Conservation (phyloP, 2,113 vertebrate genomes). For the Geococcyx californianus region DNA sequence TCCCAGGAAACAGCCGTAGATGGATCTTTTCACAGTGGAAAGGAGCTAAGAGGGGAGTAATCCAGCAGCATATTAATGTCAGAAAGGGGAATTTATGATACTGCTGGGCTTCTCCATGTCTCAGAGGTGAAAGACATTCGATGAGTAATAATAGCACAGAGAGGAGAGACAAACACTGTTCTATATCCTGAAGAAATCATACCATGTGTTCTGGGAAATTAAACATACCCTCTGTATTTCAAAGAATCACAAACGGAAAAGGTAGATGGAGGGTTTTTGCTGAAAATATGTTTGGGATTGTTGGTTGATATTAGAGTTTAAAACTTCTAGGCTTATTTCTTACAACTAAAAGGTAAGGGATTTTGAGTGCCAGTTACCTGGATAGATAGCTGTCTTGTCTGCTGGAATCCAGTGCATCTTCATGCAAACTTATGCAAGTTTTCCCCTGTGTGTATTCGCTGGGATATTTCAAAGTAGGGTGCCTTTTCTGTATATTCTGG, state of each 20-base stretch:
- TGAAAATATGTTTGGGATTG: not conserved
- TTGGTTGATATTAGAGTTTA: not conserved
- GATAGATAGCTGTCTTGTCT: not conserved
- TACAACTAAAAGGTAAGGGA: not conserved
- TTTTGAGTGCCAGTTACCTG: not conserved
- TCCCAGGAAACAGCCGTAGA: slow-evolving; percentile 10
- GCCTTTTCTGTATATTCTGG: not conserved
- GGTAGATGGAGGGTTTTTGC: not conserved
- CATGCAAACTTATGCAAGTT: not conserved
- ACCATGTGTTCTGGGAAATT: not conserved
- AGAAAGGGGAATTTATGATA: not conserved
- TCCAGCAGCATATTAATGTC: not conserved
- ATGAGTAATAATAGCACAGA: not conserved
- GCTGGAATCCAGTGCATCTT: not conserved
- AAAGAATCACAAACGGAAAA: not conserved
- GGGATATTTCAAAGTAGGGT: not conserved
- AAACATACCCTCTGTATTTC: not conserved
- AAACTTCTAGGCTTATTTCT: not conserved
- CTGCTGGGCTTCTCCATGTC: not conserved
- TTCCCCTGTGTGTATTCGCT: not conserved
- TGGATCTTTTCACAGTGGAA: not conserved
- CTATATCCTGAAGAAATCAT: not conserved
- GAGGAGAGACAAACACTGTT: not conserved
- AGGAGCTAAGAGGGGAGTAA: not conserved
- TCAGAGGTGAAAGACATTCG: not conserved